Conservation (phyloP, 2,797 vertebrate genomes). For the Anguilla megastoma region DNA sequence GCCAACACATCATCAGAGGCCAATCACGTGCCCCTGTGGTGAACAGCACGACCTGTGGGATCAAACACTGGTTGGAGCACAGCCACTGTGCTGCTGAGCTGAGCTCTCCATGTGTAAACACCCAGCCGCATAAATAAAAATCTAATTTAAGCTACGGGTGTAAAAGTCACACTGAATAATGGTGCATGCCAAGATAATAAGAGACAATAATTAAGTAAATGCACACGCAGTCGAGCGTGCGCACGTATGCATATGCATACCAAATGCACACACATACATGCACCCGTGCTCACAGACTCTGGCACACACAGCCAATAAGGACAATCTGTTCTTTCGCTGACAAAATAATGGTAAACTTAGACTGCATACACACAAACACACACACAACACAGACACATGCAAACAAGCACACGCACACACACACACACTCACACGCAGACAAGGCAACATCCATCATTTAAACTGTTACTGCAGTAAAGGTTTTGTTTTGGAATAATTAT, state of each 20-base stretch:
- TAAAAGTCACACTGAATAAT: neutral
- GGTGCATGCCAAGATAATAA: neutral
- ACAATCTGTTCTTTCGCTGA: too few relatives aligned
- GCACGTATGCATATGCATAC: neutral
- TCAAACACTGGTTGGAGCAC: too few relatives aligned
- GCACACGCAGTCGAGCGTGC: neutral
- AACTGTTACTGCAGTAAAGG: neutral
- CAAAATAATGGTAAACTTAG: too few relatives aligned
- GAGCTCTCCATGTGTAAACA: neutral
- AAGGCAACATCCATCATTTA: neutral
- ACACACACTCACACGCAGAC: neutral
- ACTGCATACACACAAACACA: neutral
- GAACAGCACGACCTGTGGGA: too few relatives aligned
- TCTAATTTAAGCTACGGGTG: neutral
- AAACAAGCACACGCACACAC: neutral
- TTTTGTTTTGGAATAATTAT: neutral
- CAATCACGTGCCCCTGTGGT: too few relatives aligned
- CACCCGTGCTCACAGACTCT: neutral
- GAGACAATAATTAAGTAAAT: neutral
- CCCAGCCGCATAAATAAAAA: neutral
- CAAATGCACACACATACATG: neutral
- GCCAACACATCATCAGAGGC: neutral
- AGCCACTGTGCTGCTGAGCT: too few relatives aligned
- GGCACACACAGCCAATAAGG: neutral
- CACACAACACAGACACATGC: too few relatives aligned